Percentiles rank a stretch among this genome's conserved stretches.
phyloP scores from a whole-genome alignment of 2,113 vertebrate species.

The Panthera tigris region DNA sequence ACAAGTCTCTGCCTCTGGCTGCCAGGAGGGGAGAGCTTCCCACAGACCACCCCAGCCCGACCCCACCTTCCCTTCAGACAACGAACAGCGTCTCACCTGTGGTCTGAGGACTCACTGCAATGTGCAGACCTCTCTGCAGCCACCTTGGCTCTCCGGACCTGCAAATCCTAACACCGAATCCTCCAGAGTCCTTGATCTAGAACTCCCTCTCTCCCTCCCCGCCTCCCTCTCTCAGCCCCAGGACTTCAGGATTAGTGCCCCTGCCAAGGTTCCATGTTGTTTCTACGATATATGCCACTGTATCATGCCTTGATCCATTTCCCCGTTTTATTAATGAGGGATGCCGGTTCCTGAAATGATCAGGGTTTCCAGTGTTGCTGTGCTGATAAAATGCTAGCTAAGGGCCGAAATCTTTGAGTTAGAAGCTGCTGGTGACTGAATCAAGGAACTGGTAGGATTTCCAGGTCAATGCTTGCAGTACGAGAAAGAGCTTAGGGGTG shows the following conservation, averaged over 20 bases:
- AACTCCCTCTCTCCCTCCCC: neutral
- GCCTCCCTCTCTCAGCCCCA: neutral
- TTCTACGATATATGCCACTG: neutral
- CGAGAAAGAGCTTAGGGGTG: neutral
- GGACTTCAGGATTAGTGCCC: neutral
- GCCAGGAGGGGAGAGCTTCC: neutral
- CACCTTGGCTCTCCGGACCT: neutral
- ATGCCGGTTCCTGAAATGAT: neutral
- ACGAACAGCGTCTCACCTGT: neutral
- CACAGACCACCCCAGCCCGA: neutral
- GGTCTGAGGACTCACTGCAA: neutral
- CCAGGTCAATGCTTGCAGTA: neutral
- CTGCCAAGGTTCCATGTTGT: slow-evolving; percentile 29
- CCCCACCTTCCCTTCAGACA: neutral
- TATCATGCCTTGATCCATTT: neutral
- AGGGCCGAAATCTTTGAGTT: neutral
- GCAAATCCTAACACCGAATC: neutral
- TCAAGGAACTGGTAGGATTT: neutral
- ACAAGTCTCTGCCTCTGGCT: neutral
- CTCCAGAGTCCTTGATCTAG: neutral
- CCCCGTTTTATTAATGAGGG: slow-evolving; percentile 57
- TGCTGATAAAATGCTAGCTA: neutral
- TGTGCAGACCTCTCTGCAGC: neutral
- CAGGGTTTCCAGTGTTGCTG: neutral
- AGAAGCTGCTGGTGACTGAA: neutral